Evolutionary conservation across 2,113 vertebrate genomes (phyloP).

Genomic region (Pelusios castaneus): DNA sequence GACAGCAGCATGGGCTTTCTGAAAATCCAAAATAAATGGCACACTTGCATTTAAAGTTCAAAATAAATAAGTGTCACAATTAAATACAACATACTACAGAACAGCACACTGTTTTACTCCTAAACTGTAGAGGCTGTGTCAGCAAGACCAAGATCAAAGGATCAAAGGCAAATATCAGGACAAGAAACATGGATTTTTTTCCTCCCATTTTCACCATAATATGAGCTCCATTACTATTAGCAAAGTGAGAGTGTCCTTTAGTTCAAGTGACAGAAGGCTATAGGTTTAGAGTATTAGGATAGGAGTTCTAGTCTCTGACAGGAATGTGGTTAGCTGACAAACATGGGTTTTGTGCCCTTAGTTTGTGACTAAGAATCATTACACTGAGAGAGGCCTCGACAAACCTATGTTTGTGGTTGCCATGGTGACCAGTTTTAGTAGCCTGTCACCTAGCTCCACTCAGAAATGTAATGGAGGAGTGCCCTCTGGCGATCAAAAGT

Average conservation of each 20-base stretch:
- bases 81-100: neutral
- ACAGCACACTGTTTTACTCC: neutral
- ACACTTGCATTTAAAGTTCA: slow-evolving; percentile 33
- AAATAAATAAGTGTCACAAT: slow-evolving; percentile 35
- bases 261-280: neutral
- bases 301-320: neutral
- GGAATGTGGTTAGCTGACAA: neutral
- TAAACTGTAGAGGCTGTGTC: neutral
- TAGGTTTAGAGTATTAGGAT: neutral
- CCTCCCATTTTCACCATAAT: neutral
- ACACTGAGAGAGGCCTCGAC: too few relatives aligned
- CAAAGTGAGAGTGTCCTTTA: neutral
- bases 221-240: neutral
- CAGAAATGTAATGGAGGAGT: too few relatives aligned
- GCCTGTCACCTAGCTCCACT: too few relatives aligned
- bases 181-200: neutral
- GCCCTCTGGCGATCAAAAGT: too few relatives aligned
- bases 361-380: neutral
- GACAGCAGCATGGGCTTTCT: slow-evolving; percentile 1
- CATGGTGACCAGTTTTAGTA: too few relatives aligned
- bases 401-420: too few relatives aligned
- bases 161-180: neutral
- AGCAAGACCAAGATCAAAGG: neutral
- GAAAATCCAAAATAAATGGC: slow-evolving; percentile 11
- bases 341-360: neutral